Conservation (phyloP, 1,140 invertebrate species). For the Achroia grisella region DNA sequence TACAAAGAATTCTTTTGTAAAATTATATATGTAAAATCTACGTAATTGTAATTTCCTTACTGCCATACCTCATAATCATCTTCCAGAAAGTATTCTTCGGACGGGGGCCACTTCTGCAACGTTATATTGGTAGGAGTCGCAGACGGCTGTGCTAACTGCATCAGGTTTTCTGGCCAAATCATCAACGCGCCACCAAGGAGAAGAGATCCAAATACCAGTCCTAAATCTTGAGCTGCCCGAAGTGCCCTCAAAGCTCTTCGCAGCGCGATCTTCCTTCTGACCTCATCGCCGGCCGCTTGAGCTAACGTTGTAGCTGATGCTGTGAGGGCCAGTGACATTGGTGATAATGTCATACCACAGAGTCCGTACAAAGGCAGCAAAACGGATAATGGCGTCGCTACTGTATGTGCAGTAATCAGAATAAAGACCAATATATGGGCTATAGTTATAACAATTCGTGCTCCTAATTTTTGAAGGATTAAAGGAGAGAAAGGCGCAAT, state of each 20-base stretch:
- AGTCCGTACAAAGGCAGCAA: slow-evolving; percentile 77
- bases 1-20: too few species aligned
- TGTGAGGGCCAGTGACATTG: slow-evolving; percentile 72
- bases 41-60: too few species aligned
- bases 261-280: slow-evolving; percentile 54
- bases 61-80: slow-evolving; percentile 53
- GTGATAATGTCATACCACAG: slow-evolving; percentile 76
- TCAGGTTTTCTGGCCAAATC: slow-evolving; percentile 50
- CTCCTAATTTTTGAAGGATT: slow-evolving; percentile 53
- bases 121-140: slow-evolving; percentile 33
- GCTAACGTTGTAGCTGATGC: slow-evolving; percentile 67
- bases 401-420: slow-evolving; percentile 42
- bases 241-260: slow-evolving; percentile 53
- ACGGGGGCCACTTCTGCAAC: slow-evolving; percentile 37
- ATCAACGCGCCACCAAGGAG: slow-evolving; percentile 51
- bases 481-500: slow-evolving; percentile 78
- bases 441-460: slow-evolving; percentile 36
- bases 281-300: slow-evolving; percentile 56
- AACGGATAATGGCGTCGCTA: slow-evolving; percentile 46
- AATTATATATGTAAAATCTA: too few species aligned
- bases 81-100: slow-evolving; percentile 47
- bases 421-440: slow-evolving; percentile 40
- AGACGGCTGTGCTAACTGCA: slow-evolving; percentile 15
- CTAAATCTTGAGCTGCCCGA: slow-evolving; percentile 76
- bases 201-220: slow-evolving; percentile 67